Base-by-base conservation (phyloP, 1,140 invertebrate genomes). In the Mercenaria mercenaria region DNA sequence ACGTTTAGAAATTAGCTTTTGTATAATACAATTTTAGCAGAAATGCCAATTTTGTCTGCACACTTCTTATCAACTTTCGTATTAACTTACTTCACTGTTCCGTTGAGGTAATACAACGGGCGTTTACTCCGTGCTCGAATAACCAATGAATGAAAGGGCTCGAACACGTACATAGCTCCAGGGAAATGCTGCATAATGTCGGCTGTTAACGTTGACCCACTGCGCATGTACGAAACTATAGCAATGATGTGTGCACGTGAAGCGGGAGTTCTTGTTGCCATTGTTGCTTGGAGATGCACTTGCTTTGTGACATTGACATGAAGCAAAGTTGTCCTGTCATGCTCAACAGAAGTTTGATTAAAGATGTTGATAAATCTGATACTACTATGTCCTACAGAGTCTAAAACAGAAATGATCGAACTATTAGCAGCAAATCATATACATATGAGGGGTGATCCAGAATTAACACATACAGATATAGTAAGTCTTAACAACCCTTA, bases 151-250 rank as follows among this genome's bases (percentile, higher is more conserved):
- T 90, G 90, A 8, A 94, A 72, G 23, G 93, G 93, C 61, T 94
- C 93, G 61, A 85, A 94, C 39, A 93, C 76, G 41, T 93, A 93
- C 34, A 93, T 91, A 8, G 90, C 85, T 32, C 91, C 88, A 0
- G 90, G 89, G 64, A 89, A 87, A 32, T 90, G 91, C 81, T 93
- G 93, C 59, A 92, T 39, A 6, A 94, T 89, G 47, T 94, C 92
- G 1, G 79, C 93, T 37, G 91, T 92, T 15, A 94, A 77, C 6
- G 93, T 92, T 0, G 93, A 94, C 3, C 92, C 93, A 91, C 93
- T 94, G 43, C 93, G 84, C 92, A 93, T 92, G 93, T 94, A 93
- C 34, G 92, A 88, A 34, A 80, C 76, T 34, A 88, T 77, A 34
- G 56, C 41, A 29, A 88, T 43, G 39, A 88, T 88, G 43, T 88